Percentiles rank a stretch among this genome's conserved stretches.
Evolutionary conservation across 2,888 invertebrate species (phyloP).

Genomic region (Campoplex nolae): DNA sequence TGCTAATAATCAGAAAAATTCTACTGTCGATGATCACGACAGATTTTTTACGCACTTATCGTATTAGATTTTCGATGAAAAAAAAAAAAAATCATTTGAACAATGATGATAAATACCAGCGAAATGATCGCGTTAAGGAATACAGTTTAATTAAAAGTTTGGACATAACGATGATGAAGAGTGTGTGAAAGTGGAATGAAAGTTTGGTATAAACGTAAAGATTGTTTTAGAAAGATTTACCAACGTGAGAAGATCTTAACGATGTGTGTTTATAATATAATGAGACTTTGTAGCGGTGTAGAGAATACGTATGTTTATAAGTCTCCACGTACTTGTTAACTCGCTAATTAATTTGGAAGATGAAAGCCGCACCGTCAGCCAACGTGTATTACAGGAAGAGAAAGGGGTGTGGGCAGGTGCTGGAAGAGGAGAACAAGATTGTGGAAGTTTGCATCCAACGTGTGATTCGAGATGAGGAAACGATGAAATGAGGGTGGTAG

Average conservation of each 20-base stretch:
- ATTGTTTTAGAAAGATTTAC: constrained; percentile 31
- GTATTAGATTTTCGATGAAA: not conserved
- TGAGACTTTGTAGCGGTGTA: not conserved
- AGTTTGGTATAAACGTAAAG: not conserved
- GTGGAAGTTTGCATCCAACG: constrained; percentile 73
- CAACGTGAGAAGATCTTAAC: constrained; percentile 14
- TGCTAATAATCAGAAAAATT: not conserved
- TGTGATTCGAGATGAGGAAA: constrained; percentile 48
- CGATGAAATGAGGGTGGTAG: constrained; percentile 3
- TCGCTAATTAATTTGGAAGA: constrained; percentile 65
- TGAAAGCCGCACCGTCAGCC: constrained; percentile 51
- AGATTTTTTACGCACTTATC: not conserved
- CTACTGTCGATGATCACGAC: not conserved
- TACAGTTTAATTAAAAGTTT: constrained; percentile 3
- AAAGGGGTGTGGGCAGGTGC: not conserved
- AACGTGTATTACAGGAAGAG: constrained; percentile 31
- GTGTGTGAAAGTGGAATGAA: not conserved
- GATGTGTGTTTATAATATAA: constrained; percentile 1
- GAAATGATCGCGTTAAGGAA: not conserved
- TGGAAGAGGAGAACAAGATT: constrained; percentile 58
- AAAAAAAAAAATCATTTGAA: not conserved
- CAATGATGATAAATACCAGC: not conserved
- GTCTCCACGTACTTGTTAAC: constrained; percentile 31
- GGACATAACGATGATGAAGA: not conserved
- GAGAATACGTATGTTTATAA: not conserved